Evolutionary conservation across 2,113 vertebrate species (phyloP).

Genomic region (Cairina moschata): DNA sequence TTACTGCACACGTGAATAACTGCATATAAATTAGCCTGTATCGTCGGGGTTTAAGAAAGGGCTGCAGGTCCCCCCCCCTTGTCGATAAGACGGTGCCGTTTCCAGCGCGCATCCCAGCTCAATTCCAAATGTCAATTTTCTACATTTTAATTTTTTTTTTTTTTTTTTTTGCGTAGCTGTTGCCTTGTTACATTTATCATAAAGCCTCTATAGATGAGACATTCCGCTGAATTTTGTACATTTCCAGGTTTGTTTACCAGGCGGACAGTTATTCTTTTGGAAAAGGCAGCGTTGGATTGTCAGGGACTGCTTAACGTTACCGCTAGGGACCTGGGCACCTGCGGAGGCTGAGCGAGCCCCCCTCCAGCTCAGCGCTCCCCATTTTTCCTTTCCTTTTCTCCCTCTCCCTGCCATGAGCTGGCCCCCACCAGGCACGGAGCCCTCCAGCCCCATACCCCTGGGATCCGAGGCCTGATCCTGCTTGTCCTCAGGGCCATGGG

Average conservation of each 20-base stretch:
- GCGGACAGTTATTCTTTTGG: background rate
- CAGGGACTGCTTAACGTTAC: slow-evolving; percentile 19
- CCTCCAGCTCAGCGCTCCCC: background rate
- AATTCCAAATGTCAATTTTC: slow-evolving; percentile 62
- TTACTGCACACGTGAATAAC: slow-evolving; percentile 91
- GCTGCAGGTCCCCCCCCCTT: slow-evolving; percentile 29
- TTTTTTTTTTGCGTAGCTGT: background rate
- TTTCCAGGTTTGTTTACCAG: slow-evolving; percentile 16
- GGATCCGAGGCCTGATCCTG: background rate
- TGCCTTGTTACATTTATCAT: slow-evolving; percentile 35
- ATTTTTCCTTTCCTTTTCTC: background rate
- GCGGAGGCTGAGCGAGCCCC: background rate
- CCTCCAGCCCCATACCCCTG: background rate
- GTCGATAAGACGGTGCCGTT: background rate
- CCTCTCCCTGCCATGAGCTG: background rate
- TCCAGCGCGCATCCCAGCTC: background rate
- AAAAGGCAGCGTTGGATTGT: background rate
- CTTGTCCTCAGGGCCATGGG: rapidly evolving
- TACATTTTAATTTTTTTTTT: background rate
- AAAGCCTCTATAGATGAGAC: background rate
- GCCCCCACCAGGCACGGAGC: rapidly evolving
- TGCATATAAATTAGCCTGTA: slow-evolving; percentile 84
- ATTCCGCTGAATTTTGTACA: background rate
- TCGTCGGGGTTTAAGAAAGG: slow-evolving; percentile 23
- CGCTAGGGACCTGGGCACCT: background rate